Conservation (phyloP, 2,113 vertebrate species). For the rabbit (Oryctolagus cuniculus) region DNA sequence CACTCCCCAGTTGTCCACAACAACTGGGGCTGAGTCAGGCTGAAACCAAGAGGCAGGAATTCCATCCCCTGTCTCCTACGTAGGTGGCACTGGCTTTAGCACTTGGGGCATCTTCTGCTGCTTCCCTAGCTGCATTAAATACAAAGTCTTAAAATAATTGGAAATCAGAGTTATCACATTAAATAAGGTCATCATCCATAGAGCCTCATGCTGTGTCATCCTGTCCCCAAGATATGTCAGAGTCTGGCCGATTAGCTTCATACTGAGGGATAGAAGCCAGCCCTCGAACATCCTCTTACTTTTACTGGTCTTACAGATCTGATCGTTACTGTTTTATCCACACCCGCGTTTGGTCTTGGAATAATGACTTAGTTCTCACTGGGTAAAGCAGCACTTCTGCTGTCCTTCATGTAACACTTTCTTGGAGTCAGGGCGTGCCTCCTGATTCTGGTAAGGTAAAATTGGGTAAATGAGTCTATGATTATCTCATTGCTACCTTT, state of each 20-base stretch:
- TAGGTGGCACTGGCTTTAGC: too few species aligned
- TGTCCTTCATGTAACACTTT: neutral
- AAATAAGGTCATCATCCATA: neutral
- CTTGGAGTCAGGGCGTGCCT: neutral
- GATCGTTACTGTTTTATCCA: neutral
- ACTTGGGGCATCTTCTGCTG: too few species aligned
- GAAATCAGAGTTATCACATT: neutral
- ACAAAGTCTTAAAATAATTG: constrained; percentile 43
- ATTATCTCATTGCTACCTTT: neutral
- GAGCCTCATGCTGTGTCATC: neutral
- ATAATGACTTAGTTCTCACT: neutral
- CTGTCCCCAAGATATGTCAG: neutral
- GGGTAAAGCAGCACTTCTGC: neutral
- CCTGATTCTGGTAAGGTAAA: constrained; percentile 11
- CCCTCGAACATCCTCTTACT: neutral
- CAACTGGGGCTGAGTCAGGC: too few species aligned
- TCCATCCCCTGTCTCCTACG: too few species aligned
- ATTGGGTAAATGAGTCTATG: neutral
- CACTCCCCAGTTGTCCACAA: too few species aligned
- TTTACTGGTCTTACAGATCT: neutral
- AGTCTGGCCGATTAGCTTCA: neutral
- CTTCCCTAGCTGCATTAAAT: neutral
- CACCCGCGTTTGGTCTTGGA: neutral
- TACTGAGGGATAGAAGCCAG: neutral
- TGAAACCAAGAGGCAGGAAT: too few species aligned